Evolutionary conservation across 92 coral and sea anemone genomes (phyloP), one percentile per base, ranked within the genome.

Genomic region (Hydrozoanthus gracilis): DNA sequence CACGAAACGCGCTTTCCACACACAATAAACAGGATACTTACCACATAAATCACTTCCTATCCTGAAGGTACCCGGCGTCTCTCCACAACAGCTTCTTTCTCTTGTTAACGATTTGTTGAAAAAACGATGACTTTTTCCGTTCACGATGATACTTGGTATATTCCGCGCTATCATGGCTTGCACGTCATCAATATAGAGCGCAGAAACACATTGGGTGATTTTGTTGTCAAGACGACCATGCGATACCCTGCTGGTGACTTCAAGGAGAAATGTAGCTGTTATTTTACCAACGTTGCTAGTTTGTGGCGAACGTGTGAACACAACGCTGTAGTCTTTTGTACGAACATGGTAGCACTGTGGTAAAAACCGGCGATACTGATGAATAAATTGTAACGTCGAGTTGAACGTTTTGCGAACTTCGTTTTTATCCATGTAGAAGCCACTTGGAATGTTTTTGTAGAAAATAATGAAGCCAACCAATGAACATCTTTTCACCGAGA

Each of bases 181-280:
- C 12, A 47, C 74, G 60, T 0, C 0, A 18, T 10, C 4, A 20
- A 1, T 2, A 8, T 18, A 10, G 14, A 17, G 48, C 73, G 18
- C 85, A 7, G 75, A 80, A 8, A 80, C 48, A 13, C 85, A 80
- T 16, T 80, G 85, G 0, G 64, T 80, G 6, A 80, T 47, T 46
- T 18, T 14, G 62, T 16, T 64, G 10, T 12, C 27, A 8, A 80
- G 85, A 16, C 9, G 6, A 45, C 73, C 46, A 8, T 15, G 15
- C 8, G 6, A 2, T 64, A 80, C 18, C 11, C 12, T 47, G 62
- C 10, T 5, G 58, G 10, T 44, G 44, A 47, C 85, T 39, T 80
- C 66, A 65, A 64, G 49, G 4, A 65, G 48, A 11, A 80, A 20
- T n/a, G 75, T 80, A 2, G 85, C 51, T 80, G 61, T 80, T 17